Conservation (phyloP, 2,888 invertebrate genomes). For the Cephus spinipes region DNA sequence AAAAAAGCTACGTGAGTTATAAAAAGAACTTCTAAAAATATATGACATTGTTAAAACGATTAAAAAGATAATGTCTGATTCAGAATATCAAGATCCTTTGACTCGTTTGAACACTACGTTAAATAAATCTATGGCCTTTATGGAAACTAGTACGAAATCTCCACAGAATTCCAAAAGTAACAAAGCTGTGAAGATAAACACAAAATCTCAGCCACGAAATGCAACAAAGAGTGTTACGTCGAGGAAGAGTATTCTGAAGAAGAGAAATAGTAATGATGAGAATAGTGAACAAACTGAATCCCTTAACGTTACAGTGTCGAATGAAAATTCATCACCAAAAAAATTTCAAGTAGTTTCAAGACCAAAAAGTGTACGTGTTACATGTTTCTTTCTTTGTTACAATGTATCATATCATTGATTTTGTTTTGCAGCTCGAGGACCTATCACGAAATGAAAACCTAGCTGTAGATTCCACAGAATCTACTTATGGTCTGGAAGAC, state of each 20-base stretch:
- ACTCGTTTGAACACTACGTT: constrained; percentile 30
- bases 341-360: constrained; percentile 18
- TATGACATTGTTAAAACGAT: too few relatives aligned
- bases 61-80: constrained; percentile 25
- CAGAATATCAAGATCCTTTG: constrained; percentile 26
- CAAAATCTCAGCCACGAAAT: neutral
- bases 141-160: constrained; percentile 16
- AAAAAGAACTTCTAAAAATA: too few relatives aligned
- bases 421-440: constrained; percentile 27
- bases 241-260: constrained; percentile 19
- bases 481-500: constrained; percentile 27
- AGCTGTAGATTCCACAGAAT: constrained; percentile 6
- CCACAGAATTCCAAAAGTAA: constrained; percentile 7
- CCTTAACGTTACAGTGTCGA: too few relatives aligned
- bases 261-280: neutral
- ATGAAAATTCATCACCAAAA: constrained; percentile 5
- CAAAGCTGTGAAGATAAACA: constrained; percentile 11
- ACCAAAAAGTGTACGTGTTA: constrained; percentile 30
- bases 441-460: constrained; percentile 24
- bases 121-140: constrained; percentile 22
- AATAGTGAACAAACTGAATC: too few relatives aligned
- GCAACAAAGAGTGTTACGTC: constrained; percentile 2
- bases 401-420: too few relatives aligned
- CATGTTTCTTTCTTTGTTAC: too few relatives aligned
- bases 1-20: too few relatives aligned